These are phyloP conservation scores for Planiliza haematocheilus DNA, from an alignment of 2,113 vertebrate species.

Conservation along the genomic window DNA sequence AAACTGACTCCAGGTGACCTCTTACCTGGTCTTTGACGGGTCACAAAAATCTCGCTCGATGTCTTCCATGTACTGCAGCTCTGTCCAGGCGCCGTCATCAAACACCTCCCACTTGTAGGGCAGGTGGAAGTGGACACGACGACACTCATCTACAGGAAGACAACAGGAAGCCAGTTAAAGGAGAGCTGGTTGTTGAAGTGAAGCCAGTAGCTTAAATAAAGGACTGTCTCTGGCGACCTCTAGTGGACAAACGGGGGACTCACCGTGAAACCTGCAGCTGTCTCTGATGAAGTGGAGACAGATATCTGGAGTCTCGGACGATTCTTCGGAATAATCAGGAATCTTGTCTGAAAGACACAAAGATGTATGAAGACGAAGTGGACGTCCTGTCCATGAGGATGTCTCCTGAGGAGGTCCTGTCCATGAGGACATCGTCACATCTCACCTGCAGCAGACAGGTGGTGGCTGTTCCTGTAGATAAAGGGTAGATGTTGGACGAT, in stretches of 20 bases:
- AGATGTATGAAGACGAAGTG: no score
- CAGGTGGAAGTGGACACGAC: conserved; percentile 77
- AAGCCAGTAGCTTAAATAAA: no score
- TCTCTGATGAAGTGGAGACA: conserved; percentile 80
- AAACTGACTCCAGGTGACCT: background rate
- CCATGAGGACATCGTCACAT: no score
- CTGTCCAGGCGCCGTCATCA: conserved; percentile 66
- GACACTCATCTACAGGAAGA: conserved; percentile 71
- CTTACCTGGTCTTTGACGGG: conserved; percentile 73
- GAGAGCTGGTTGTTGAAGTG: no score
- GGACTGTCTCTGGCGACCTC: no score
- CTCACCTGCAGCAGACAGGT: conserved; percentile 56
- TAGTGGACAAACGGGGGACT: conserved; percentile 20
- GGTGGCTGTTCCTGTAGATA: conserved; percentile 77
- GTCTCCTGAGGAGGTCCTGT: no score
- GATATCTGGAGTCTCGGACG: conserved; percentile 60
- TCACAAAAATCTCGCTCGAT: conserved; percentile 78
- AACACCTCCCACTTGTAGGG: conserved; percentile 82
- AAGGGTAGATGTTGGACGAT: conserved; percentile 71
- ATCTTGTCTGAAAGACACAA: conserved; percentile 45
- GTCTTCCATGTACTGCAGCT: conserved; percentile 76
- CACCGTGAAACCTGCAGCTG: conserved; percentile 79
- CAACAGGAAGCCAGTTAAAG: no score
- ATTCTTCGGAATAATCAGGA: conserved; percentile 2
- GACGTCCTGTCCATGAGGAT: no score